phyloP scores from a whole-genome alignment of 2,797 vertebrate genomes.

The Danio aesculapii region DNA sequence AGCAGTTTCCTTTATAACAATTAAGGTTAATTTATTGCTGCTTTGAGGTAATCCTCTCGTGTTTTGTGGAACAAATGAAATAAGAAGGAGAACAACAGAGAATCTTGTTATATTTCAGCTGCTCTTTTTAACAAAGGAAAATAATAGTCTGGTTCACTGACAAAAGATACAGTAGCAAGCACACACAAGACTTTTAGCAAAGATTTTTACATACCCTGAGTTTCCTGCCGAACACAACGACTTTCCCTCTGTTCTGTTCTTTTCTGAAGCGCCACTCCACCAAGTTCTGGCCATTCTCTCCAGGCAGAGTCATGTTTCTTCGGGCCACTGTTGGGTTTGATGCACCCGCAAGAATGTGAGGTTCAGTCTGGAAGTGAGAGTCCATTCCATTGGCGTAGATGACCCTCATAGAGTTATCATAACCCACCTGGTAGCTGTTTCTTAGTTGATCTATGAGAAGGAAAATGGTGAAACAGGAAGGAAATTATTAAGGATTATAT shows the following conservation, averaged over 20 bases:
- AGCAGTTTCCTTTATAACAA: conserved; percentile 54
- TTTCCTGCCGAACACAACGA: conserved; percentile 95
- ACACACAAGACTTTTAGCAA: not conserved
- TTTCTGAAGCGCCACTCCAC: conserved; percentile 98
- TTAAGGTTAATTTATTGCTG: conserved; percentile 26
- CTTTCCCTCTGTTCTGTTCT: conserved; percentile 92
- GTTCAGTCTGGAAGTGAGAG: conserved; percentile 95
- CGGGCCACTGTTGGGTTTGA: conserved; percentile 94
- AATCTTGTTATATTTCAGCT: not conserved
- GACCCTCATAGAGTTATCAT: conserved; percentile 92
- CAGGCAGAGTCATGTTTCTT: conserved; percentile 96
- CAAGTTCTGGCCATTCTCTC: conserved; percentile 95
- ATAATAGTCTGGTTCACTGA: conserved; percentile 7
- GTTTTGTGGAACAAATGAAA: conserved; percentile 1
- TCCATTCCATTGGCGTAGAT: conserved; percentile 96
- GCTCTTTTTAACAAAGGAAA: not conserved
- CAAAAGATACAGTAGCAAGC: not conserved
- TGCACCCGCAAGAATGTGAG: conserved; percentile 92
- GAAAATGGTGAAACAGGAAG: not conserved
- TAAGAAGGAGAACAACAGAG: not conserved
- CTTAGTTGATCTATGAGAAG: conserved; percentile 88
- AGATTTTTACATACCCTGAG: conserved; percentile 86
- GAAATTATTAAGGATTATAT: not conserved
- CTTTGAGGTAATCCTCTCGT: conserved; percentile 12
- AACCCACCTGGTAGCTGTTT: conserved; percentile 96